Conservation (phyloP, 2,797 vertebrate species). For the Microcaecilia unicolor region DNA sequence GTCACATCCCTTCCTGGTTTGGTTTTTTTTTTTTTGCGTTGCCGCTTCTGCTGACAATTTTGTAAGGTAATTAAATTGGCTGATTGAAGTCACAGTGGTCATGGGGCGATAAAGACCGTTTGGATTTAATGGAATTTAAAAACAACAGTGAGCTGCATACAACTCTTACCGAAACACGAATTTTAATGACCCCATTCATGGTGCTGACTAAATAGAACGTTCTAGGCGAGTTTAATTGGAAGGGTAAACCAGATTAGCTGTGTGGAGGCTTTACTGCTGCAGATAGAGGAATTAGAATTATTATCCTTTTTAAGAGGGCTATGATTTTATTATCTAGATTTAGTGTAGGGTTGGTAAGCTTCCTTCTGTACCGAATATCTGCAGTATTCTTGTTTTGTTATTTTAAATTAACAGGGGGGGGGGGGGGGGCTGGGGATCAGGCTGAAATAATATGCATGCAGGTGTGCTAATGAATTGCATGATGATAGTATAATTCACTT, state of each 20-base stretch:
- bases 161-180: conserved; percentile 61
- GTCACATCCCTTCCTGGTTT: conserved; percentile 56
- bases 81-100: conserved; percentile 73
- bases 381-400: too few species aligned
- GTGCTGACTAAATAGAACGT: conserved; percentile 63
- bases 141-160: conserved; percentile 59
- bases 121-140: conserved; percentile 73
- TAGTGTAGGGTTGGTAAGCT: conserved; percentile 59
- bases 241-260: conserved; percentile 64
- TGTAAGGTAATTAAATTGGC: conserved; percentile 71
- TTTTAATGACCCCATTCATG: conserved; percentile 64
- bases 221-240: conserved; percentile 67
- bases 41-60: conserved; percentile 60
- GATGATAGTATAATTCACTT: conserved; percentile 14
- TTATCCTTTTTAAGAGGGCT: conserved; percentile 57
- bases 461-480: conserved; percentile 8
- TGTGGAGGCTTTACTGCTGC: conserved; percentile 54
- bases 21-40: too few species aligned
- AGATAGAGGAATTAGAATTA: conserved; percentile 65
- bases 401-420: too few species aligned
- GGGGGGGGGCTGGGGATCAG: too few species aligned
- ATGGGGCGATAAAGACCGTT: conserved; percentile 68
- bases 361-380: conserved; percentile 30
- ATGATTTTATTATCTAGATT: conserved; percentile 68
- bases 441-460: conserved; percentile 32